A percentile compares a stretch with the other conserved stretches of the same genome.
phyloP scores from a whole-genome alignment of 2,113 vertebrate species.

The Lycaon pictus region DNA sequence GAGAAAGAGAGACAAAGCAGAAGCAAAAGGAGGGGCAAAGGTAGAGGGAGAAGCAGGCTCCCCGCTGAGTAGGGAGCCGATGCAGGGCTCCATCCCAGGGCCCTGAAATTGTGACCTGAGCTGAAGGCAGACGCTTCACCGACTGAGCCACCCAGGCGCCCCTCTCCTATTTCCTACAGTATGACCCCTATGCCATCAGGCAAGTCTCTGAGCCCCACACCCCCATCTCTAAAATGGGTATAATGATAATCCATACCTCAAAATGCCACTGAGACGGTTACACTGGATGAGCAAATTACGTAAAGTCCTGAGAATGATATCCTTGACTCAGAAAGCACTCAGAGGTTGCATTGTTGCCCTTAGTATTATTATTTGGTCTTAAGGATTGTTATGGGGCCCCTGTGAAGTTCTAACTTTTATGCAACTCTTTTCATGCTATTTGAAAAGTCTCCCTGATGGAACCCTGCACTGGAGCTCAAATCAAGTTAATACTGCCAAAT shows the following conservation, averaged over 20 bases:
- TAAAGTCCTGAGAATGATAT: fast-evolving
- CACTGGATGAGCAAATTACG: background rate
- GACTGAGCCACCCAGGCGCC: background rate
- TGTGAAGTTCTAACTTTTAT: background rate
- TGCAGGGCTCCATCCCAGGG: background rate
- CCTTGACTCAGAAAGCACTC: background rate
- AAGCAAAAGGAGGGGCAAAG: background rate
- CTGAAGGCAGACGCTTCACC: background rate
- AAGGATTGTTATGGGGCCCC: background rate
- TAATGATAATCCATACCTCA: background rate
- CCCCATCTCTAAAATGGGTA: background rate
- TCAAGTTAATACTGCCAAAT: background rate
- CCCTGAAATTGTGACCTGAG: background rate
- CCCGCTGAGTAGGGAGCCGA: background rate
- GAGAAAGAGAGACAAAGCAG: no score
- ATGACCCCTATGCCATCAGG: background rate
- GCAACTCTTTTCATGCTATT: background rate
- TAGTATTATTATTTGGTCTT: background rate
- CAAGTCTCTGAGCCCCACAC: background rate
- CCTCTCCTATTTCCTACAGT: background rate
- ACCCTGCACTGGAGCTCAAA: background rate
- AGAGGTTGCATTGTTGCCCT: background rate
- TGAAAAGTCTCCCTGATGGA: background rate
- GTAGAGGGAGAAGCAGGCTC: background rate
- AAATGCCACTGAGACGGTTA: background rate